These are phyloP conservation scores for Cephus spinipes DNA, from an alignment of 2,888 invertebrate genomes.

Conservation along the genomic window DNA sequence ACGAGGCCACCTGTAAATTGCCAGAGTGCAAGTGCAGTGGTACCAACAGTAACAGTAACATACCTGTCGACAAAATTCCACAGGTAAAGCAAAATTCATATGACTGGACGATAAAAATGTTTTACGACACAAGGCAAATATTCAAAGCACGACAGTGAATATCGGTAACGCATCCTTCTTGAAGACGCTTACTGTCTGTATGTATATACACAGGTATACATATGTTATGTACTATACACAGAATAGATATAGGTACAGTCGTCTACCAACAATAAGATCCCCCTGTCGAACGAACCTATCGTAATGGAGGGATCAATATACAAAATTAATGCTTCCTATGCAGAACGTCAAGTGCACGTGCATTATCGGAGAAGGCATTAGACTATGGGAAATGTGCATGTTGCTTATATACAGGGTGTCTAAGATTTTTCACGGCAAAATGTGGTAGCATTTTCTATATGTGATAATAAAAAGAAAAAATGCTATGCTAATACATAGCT, in stretches of 20 bases:
- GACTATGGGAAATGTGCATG: background rate
- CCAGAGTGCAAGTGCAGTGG: conserved; percentile 71
- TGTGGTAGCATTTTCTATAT: background rate
- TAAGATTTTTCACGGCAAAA: background rate
- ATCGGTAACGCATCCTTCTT: background rate
- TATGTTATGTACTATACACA: background rate
- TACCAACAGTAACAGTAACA: conserved; percentile 67
- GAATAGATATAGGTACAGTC: background rate
- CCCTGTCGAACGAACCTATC: background rate
- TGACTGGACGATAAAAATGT: background rate
- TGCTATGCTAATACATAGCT: background rate
- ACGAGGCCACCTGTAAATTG: conserved; percentile 65
- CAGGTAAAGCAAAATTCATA: conserved; percentile 64
- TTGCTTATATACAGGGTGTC: background rate
- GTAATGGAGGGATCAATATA: background rate
- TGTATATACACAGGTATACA: background rate
- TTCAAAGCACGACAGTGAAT: background rate
- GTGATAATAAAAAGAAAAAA: too few relatives aligned
- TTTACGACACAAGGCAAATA: background rate
- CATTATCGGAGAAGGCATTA: background rate
- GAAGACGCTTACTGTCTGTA: background rate
- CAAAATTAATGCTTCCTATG: background rate
- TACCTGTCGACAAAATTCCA: conserved; percentile 67
- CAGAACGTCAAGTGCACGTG: background rate
- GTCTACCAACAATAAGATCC: background rate